These are phyloP conservation scores for Furcifer pardalis DNA, from an alignment of 2,797 vertebrate genomes.

Conservation along the genomic window DNA sequence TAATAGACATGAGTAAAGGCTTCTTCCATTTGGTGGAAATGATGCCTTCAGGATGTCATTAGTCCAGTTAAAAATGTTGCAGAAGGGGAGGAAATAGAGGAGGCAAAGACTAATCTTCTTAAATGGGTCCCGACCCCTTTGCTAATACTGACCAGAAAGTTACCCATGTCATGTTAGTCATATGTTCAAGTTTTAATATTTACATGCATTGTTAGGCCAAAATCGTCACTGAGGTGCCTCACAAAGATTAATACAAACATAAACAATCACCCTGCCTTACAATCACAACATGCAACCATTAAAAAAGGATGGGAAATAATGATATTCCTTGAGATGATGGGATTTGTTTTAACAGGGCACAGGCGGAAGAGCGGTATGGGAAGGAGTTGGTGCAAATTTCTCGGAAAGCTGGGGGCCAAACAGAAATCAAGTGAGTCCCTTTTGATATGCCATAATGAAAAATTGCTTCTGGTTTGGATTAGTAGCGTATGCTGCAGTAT, in stretches of 20 bases:
- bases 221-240: no score
- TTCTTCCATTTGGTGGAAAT: conserved; percentile 10
- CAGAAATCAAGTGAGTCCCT: conserved; percentile 87
- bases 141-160: no score
- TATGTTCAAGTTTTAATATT: no score
- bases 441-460: background rate
- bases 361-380: conserved; percentile 93
- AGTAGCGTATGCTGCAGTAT: background rate
- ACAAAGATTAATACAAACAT: no score
- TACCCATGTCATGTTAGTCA: no score
- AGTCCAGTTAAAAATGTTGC: background rate
- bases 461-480: background rate
- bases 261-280: no score
- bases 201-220: no score
- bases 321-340: background rate
- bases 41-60: background rate
- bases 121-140: no score
- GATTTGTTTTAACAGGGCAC: conserved; percentile 79
- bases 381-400: conserved; percentile 92
- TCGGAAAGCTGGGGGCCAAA: conserved; percentile 88
- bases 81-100: background rate
- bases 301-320: background rate
- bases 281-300: no score
- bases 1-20: background rate
- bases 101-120: no score